phyloP scores from a whole-genome alignment of 2,113 vertebrate genomes.

The Poeciliopsis prolifica region DNA sequence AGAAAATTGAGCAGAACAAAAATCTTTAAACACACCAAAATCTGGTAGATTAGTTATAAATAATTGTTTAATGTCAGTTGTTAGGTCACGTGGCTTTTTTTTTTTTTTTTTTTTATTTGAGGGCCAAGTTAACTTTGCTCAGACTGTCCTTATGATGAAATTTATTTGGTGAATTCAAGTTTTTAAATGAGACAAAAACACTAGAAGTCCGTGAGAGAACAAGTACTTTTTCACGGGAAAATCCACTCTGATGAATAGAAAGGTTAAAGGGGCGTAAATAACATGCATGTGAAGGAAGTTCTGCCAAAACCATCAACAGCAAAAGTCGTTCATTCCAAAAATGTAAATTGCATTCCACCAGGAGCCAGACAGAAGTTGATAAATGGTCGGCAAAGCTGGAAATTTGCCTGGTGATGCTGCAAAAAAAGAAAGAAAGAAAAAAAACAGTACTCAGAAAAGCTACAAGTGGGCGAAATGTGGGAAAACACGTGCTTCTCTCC shows the following conservation, averaged over 20 bases:
- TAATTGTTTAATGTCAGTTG: too few species aligned
- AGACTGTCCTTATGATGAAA: background rate
- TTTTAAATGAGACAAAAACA: background rate
- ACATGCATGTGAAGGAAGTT: too few species aligned
- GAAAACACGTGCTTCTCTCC: conserved; percentile 29
- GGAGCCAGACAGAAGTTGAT: background rate
- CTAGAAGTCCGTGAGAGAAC: background rate
- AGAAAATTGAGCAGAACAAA: background rate
- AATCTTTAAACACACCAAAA: background rate
- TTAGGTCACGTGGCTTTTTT: too few species aligned
- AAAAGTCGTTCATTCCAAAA: background rate
- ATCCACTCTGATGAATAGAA: background rate
- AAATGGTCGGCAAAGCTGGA: conserved; percentile 3
- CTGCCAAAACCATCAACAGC: background rate
- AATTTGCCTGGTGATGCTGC: conserved; percentile 9
- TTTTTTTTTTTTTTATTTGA: too few species aligned
- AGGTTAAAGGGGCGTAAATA: too few species aligned
- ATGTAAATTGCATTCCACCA: background rate
- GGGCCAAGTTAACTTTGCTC: too few species aligned
- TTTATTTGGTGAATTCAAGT: background rate
- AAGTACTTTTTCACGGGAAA: background rate
- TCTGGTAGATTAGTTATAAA: background rate
- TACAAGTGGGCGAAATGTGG: conserved; percentile 53
- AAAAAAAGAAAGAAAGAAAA: conserved; percentile 12
- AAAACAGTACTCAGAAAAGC: conserved; percentile 42